Percentiles rank a stretch among this genome's conserved stretches.
Conservation (phyloP, 2,113 vertebrate species). For the Antigone vipio region DNA sequence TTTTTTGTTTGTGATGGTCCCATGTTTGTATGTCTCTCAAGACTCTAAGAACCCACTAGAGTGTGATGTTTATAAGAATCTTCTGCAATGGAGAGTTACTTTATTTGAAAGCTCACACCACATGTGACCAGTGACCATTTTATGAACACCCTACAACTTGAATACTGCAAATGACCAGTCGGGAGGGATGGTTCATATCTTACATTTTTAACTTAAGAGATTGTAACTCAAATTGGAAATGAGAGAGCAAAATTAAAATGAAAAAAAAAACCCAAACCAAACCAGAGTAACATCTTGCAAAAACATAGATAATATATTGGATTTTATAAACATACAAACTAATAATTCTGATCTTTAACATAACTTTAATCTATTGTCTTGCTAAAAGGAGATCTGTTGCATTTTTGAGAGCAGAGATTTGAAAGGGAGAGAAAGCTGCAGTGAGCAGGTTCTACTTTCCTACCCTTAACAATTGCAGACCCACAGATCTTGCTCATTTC, state of each 20-base stretch:
- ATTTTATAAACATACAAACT: not conserved
- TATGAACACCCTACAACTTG: not conserved
- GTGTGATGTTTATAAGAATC: not conserved
- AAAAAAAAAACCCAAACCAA: not conserved
- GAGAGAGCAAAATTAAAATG: not conserved
- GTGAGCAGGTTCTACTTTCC: not conserved
- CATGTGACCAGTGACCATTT: not conserved
- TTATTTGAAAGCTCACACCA: not conserved
- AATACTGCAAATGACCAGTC: not conserved
- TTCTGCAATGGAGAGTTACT: not conserved
- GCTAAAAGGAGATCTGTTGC: not conserved
- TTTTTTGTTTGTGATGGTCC: not conserved
- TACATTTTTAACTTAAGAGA: not conserved
- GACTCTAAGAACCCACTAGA: not conserved
- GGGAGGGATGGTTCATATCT: not conserved
- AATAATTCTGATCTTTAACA: not conserved
- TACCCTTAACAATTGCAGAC: not conserved
- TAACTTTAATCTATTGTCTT: not conserved
- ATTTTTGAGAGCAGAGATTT: not conserved
- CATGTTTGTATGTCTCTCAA: not conserved
- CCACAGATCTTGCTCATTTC: not conserved
- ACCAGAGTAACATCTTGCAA: not conserved
- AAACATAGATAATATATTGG: not conserved
- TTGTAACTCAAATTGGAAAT: not conserved
- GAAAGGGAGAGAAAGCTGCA: not conserved